A percentile compares a stretch with the other conserved stretches of the same genome.
phyloP scores from a whole-genome alignment of 2,797 vertebrate genomes.

The Choloepus didactylus region DNA sequence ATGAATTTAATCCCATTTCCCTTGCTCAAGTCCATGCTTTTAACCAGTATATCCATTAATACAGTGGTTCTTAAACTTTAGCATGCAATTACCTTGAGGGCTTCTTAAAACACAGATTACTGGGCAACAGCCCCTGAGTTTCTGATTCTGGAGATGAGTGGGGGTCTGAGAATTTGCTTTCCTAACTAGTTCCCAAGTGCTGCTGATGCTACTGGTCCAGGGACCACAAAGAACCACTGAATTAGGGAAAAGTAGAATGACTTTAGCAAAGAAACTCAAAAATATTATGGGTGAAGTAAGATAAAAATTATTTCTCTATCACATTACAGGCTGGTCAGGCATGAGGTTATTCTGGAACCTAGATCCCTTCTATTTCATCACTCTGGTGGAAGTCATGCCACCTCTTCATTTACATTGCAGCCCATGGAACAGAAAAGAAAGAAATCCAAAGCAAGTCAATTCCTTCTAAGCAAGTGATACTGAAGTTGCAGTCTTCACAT shows the following conservation, averaged over 20 bases:
- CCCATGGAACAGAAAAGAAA: not conserved
- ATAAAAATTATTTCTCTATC: not conserved
- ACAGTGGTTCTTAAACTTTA: not conserved
- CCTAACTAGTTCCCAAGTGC: not conserved
- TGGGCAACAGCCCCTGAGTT: not conserved
- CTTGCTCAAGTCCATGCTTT: not conserved
- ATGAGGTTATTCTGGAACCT: not conserved
- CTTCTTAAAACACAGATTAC: constrained; percentile 7
- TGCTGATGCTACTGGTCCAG: not conserved
- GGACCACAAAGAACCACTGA: not conserved
- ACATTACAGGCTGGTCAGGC: not conserved
- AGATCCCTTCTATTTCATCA: not conserved
- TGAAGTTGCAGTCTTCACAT: not conserved
- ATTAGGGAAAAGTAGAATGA: not conserved
- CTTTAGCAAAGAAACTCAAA: not conserved
- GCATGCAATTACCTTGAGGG: not conserved
- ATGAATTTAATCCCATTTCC: not conserved
- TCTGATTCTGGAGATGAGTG: not conserved
- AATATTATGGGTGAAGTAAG: not conserved
- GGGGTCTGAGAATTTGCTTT: not conserved
- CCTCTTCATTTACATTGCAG: not conserved
- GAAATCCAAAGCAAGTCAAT: not conserved
- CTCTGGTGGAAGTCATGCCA: not conserved
- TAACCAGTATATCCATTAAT: not conserved
- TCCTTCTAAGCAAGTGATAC: not conserved